These are phyloP conservation scores for Dasyurus viverrinus DNA, from an alignment of 2,113 vertebrate species.

Conservation along the genomic window DNA sequence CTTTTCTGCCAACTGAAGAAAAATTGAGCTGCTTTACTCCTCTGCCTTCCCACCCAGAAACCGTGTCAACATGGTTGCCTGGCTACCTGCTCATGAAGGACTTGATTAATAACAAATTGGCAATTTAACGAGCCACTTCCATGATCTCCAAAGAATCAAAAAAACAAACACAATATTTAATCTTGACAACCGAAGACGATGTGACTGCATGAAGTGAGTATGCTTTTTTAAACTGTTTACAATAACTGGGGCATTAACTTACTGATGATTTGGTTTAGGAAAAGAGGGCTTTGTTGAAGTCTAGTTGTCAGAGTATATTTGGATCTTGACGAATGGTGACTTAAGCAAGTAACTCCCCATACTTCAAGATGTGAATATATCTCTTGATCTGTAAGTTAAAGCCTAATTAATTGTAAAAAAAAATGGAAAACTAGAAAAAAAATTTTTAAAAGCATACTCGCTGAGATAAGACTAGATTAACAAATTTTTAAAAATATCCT, in stretches of 20 bases:
- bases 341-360: conserved; percentile 65
- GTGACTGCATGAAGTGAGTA: conserved; percentile 83
- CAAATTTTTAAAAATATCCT: conserved; percentile 54
- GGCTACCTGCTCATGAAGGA: conserved; percentile 83
- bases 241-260: conserved; percentile 81
- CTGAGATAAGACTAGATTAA: conserved; percentile 67
- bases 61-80: conserved; percentile 83
- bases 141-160: conserved; percentile 82
- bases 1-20: conserved; percentile 81
- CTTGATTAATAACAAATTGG: conserved; percentile 82
- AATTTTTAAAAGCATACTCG: conserved; percentile 79
- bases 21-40: conserved; percentile 83
- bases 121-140: conserved; percentile 82
- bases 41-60: conserved; percentile 83
- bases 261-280: conserved; percentile 73
- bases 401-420: conserved; percentile 76
- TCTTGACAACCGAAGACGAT: conserved; percentile 82
- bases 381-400: conserved; percentile 80
- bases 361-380: conserved; percentile 79
- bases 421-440: conserved; percentile 54
- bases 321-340: conserved; percentile 79
- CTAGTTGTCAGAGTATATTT: conserved; percentile 73
- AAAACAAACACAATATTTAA: conserved; percentile 83
- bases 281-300: conserved; percentile 75
- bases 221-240: conserved; percentile 82